Evolutionary conservation across 2,113 vertebrate species (phyloP).

Genomic region (Entomyzon cyanotis): DNA sequence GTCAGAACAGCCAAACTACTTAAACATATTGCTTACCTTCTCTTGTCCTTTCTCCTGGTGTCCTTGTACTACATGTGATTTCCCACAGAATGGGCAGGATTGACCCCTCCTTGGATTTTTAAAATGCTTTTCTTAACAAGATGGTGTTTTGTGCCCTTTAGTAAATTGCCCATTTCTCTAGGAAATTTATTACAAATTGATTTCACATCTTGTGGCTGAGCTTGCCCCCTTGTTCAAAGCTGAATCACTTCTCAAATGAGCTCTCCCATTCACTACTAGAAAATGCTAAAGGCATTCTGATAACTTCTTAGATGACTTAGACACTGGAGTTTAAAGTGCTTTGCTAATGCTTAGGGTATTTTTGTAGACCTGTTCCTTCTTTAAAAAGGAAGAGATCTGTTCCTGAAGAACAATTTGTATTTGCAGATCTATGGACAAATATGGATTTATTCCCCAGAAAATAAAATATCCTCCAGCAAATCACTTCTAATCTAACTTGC

Average conservation of each 20-base stretch:
- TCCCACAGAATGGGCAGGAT: not conserved
- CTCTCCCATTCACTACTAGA: not conserved
- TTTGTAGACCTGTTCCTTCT: not conserved
- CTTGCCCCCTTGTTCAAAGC: not conserved
- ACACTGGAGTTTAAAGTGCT: not conserved
- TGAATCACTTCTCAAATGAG: not conserved
- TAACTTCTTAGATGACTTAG: not conserved
- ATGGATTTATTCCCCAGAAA: not conserved
- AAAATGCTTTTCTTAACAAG: not conserved
- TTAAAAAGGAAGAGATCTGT: not conserved
- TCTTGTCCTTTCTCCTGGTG: not conserved
- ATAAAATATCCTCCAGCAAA: not conserved
- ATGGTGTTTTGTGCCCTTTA: not conserved
- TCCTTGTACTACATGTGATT: not conserved
- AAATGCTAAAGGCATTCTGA: not conserved
- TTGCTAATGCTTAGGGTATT: not conserved
- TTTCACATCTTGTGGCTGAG: not conserved
- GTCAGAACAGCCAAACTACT: not conserved
- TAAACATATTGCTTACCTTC: not conserved
- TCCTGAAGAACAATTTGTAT: not conserved
- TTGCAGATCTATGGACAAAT: not conserved
- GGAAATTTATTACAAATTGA: slow-evolving; percentile 14
- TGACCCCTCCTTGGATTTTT: not conserved
- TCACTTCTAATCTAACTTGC: not conserved
- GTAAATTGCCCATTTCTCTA: not conserved